Evolutionary conservation across 2,113 vertebrate species (phyloP).

Genomic region (Actenoides hombroni): DNA sequence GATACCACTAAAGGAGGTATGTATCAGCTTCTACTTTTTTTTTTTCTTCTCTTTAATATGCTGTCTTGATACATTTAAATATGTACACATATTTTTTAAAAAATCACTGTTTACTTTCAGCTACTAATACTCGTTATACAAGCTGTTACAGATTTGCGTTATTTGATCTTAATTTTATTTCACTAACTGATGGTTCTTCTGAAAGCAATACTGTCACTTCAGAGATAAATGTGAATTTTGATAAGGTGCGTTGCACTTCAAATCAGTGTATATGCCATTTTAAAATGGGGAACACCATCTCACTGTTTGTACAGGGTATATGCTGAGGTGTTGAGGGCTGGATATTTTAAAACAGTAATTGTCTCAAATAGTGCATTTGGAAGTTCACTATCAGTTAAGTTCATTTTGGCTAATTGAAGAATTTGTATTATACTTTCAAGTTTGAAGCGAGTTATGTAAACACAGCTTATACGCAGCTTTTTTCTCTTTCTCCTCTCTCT

Average conservation of each 20-base stretch:
- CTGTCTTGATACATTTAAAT: neutral
- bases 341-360: neutral
- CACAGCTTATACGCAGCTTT: neutral
- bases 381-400: neutral
- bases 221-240: neutral
- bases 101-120: neutral
- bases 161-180: neutral
- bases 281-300: neutral
- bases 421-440: neutral
- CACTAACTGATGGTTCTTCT: neutral
- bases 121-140: neutral
- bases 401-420: neutral
- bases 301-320: neutral
- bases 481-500: neutral
- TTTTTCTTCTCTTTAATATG: neutral
- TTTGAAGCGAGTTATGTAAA: neutral
- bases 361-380: neutral
- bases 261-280: neutral
- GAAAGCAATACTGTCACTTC: neutral
- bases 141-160: neutral
- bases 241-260: neutral
- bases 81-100: fast-evolving
- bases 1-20: constrained; percentile 98
- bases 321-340: neutral
- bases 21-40: neutral